Evolutionary conservation across 1,140 invertebrate species (phyloP), one percentile per base, ranked within the genome.

Genomic region (Trigoniulus corallinus): DNA sequence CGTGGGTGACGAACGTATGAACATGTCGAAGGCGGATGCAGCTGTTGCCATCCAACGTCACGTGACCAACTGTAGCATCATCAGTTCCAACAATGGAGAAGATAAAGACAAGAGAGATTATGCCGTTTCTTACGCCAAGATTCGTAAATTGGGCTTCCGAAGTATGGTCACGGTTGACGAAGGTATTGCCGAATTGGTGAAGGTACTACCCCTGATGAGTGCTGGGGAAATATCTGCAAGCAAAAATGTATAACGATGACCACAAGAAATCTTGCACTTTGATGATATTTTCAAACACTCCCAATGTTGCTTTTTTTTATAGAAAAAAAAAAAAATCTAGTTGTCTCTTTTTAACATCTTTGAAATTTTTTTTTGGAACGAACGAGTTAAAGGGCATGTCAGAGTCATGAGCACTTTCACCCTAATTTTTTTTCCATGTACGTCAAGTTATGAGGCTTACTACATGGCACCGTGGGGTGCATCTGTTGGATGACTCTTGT

Each of bases 101-200:
- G 60, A 62, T 46, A 54, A 56, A 48, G 61, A 62, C 21, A 58
- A 60, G 42, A 37, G 59, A 20, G 52, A 60, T 43, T 60, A 60
- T 43, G 47, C 47, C 22, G 59, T 60, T 1, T 59, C 58, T 3
- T 62, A 62, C 51, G 56, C 45, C 15, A 57, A 59, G 41, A 61
- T 62, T 13, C 37, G 42, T n/a, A 55, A 56, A 27, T 44, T 62
- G 1, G 60, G 60, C 22, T 62, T 58, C 47, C 15, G 42, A 23
- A 56, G 57, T 1, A 56, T 40, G 10, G 51, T 62, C 27, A 26
- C 50, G 10, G n/a, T 62, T 12, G 51, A 60, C 20, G 55, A 59
- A 18, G 61, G 61, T 1, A 58, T 62, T 21, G 26, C 47, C 37
- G 61, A 62, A 43, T 27, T 62, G 18, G 22, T 56, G 2, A 50